Evolutionary conservation across 2,797 vertebrate species (phyloP).

Genomic region (Gephyroberyx darwinii): DNA sequence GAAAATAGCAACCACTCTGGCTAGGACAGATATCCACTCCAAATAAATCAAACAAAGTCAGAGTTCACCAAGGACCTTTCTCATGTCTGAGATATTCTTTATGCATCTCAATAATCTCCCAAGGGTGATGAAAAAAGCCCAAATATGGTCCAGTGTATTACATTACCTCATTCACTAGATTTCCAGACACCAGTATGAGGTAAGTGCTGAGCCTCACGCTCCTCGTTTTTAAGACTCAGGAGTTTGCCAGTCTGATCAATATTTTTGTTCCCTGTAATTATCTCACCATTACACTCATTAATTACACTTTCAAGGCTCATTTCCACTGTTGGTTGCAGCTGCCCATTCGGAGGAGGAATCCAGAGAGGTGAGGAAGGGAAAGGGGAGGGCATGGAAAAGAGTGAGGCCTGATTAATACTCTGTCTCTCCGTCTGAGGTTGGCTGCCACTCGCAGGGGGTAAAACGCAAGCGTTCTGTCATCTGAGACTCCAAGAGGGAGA

Average conservation of each 20-base stretch:
- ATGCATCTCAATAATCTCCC: slow-evolving; percentile 37
- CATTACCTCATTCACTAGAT: slow-evolving; percentile 70
- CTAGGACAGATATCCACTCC: slow-evolving; percentile 19
- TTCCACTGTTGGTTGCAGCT: slow-evolving; percentile 71
- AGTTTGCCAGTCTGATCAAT: slow-evolving; percentile 75
- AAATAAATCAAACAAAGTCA: slow-evolving; percentile 34
- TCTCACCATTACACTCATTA: slow-evolving; percentile 76
- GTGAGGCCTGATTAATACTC: slow-evolving; percentile 72
- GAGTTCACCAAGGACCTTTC: slow-evolving; percentile 16
- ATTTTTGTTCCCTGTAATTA: slow-evolving; percentile 78
- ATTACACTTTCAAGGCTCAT: slow-evolving; percentile 81
- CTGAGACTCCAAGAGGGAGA: slow-evolving; percentile 66
- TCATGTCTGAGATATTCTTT: slow-evolving; percentile 13
- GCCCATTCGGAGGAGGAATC: slow-evolving; percentile 58
- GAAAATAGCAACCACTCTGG: slow-evolving; percentile 25
- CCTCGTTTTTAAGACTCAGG: slow-evolving; percentile 62
- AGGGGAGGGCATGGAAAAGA: slow-evolving; percentile 10
- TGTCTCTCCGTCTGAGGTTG: slow-evolving; percentile 63
- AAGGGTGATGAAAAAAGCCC: slow-evolving; percentile 22
- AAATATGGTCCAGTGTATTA: slow-evolving; percentile 13
- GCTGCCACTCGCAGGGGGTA: slow-evolving; percentile 66
- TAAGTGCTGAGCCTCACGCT: slow-evolving; percentile 35
- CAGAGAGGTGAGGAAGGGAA: slow-evolving; percentile 42
- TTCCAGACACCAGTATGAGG: slow-evolving; percentile 63
- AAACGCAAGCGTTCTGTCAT: slow-evolving; percentile 68